Evolutionary conservation across 2,113 vertebrate genomes (phyloP).

Genomic region (Lepidothrix coronata): DNA sequence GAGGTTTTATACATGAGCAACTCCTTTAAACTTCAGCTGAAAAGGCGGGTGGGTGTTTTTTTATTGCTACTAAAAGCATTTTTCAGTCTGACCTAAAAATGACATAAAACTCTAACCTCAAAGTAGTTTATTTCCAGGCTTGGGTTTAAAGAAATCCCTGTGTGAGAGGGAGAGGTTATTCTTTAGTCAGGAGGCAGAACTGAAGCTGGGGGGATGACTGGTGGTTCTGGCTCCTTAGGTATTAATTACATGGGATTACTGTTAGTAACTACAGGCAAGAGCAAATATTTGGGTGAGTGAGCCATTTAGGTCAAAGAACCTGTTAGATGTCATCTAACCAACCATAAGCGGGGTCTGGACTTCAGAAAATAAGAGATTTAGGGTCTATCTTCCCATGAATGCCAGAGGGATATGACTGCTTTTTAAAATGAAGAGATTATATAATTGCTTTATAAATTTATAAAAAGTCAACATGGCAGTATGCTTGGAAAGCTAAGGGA

Average conservation of each 20-base stretch:
- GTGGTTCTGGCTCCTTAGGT: background rate
- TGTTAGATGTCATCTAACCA: background rate
- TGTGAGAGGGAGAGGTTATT: background rate
- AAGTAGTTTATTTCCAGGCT: background rate
- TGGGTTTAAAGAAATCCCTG: background rate
- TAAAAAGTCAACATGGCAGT: background rate
- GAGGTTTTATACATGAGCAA: background rate
- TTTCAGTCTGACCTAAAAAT: conserved; percentile 8
- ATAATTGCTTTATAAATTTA: background rate
- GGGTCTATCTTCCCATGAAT: background rate
- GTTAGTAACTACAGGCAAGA: background rate
- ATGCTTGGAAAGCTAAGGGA: background rate
- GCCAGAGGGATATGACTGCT: background rate
- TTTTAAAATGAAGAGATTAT: background rate
- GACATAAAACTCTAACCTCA: background rate
- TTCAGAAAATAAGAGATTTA: background rate
- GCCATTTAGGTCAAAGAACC: background rate
- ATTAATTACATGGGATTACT: background rate
- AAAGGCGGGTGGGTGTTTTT: background rate
- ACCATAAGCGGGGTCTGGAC: fast-evolving
- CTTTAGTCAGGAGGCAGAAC: background rate
- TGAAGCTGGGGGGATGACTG: background rate
- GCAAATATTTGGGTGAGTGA: background rate
- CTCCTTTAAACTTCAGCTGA: background rate
- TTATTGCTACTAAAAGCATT: background rate